Base-by-base conservation (phyloP, 2,113 vertebrate genomes). In the Anguilla rostrata region DNA sequence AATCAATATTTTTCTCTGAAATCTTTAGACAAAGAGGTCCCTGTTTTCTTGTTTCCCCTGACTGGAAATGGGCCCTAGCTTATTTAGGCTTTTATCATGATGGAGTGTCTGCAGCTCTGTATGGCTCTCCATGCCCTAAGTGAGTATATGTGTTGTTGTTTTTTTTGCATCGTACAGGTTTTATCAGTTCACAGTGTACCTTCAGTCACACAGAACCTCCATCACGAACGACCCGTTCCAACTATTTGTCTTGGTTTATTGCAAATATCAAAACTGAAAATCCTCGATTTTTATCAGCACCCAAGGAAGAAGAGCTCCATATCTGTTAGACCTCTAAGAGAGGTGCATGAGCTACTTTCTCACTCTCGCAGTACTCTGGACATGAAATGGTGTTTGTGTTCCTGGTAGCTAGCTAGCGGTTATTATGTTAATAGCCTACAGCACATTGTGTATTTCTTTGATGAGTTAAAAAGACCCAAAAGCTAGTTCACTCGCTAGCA, bases 41-140 rank as follows among this genome's bases (percentile, higher is more conserved):
- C 57, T 86, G 34, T 56, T 87, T 83, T 88, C 57, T 57, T 46
- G 86, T 84, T 78, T 66, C 78, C 39, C 16, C 81, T 1, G 82
- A 88, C 87, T 90, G 83, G 91, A 86, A 91, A 91, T 90, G 57
- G 86, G 88, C 91, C 89, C 87, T 84, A 83, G 75, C 87, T 86
- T 85, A 85, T 89, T 86, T 85, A 84, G 86, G 80, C 87, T 92
- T 92, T 87, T 86, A 86, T 87, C 90, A 87, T 81, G 87, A 88
- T 90, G 60, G 71, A 84, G 78, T 71, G 78, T 43, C 39, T 83
- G 88, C 84, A 87, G 86, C 78, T 80, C 86, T 78, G 57, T 29
- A 86, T 86, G 78, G 46, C 83, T 84, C 57, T 90, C 89, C 87
- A 83, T 63, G 83, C 57, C 83, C 85, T 86, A 22, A 82, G 78